phyloP scores from a whole-genome alignment of 2,113 vertebrate genomes.

The Silurus meridionalis region DNA sequence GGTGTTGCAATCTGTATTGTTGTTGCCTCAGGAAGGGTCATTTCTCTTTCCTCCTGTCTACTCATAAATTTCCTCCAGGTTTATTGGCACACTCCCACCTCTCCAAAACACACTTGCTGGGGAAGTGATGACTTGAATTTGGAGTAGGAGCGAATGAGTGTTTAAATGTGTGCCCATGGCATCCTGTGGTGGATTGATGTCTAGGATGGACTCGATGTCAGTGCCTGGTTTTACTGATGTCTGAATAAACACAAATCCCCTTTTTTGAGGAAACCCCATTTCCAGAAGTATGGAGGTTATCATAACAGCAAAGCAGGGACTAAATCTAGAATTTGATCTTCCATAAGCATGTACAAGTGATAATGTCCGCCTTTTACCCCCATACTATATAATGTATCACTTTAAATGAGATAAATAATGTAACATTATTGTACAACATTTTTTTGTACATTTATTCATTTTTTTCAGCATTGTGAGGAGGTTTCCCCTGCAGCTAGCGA shows the following conservation, averaged over 20 bases:
- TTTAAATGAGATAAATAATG: neutral
- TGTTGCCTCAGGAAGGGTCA: neutral
- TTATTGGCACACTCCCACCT: neutral
- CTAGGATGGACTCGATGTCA: neutral
- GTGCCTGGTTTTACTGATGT: neutral
- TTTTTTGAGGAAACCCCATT: neutral
- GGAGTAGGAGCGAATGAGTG: neutral
- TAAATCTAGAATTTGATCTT: neutral
- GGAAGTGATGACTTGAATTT: neutral
- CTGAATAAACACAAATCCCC: neutral
- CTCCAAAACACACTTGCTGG: neutral
- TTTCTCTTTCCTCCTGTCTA: neutral
- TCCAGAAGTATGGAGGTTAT: neutral
- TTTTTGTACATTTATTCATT: conserved; percentile 13
- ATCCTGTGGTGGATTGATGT: neutral
- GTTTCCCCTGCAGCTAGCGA: conserved; percentile 91
- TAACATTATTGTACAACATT: neutral
- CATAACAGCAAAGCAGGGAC: neutral
- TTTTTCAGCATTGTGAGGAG: conserved; percentile 85
- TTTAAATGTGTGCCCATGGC: neutral
- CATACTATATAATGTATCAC: neutral
- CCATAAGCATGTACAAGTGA: neutral
- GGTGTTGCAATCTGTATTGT: neutral
- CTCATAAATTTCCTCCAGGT: neutral
- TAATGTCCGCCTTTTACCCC: neutral